These are phyloP conservation scores for Antitype chi DNA, from an alignment of 2,888 invertebrate genomes.

Conservation along the genomic window DNA sequence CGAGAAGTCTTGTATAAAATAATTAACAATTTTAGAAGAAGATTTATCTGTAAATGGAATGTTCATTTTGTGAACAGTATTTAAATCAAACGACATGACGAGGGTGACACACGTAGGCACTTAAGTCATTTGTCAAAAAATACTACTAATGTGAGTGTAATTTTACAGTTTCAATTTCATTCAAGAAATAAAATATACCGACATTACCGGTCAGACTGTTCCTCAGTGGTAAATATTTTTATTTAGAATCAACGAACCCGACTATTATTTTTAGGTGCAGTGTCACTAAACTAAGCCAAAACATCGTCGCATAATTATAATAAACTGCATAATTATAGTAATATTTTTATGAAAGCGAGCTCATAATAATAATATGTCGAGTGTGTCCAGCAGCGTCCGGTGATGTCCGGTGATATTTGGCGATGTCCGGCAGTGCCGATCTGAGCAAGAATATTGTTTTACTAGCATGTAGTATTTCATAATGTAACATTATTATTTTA, in stretches of 20 bases:
- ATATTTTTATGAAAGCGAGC: slow-evolving; percentile 1
- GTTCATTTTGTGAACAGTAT: background rate
- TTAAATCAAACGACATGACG: slow-evolving; percentile 5
- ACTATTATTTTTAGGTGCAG: too few species aligned
- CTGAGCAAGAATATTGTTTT: background rate
- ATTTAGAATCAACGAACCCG: background rate
- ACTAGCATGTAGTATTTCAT: background rate
- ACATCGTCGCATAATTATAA: background rate
- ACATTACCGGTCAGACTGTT: background rate
- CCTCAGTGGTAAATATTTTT: background rate
- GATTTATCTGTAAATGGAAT: slow-evolving; percentile 9
- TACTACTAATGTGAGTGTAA: background rate
- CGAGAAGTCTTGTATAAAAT: background rate
- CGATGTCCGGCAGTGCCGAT: background rate
- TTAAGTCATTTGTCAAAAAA: slow-evolving; percentile 16
- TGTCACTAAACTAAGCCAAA: background rate
- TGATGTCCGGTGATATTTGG: background rate
- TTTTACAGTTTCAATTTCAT: background rate
- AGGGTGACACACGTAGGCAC: background rate
- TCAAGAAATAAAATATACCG: background rate
- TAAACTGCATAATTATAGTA: slow-evolving; percentile 9
- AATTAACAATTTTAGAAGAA: slow-evolving; percentile 2
- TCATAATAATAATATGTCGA: background rate
- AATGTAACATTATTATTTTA: background rate
- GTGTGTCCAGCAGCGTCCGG: slow-evolving; percentile 6